phyloP scores from a whole-genome alignment of 64 coral and sea anemone species.

The Pocillopora verrucosa region DNA sequence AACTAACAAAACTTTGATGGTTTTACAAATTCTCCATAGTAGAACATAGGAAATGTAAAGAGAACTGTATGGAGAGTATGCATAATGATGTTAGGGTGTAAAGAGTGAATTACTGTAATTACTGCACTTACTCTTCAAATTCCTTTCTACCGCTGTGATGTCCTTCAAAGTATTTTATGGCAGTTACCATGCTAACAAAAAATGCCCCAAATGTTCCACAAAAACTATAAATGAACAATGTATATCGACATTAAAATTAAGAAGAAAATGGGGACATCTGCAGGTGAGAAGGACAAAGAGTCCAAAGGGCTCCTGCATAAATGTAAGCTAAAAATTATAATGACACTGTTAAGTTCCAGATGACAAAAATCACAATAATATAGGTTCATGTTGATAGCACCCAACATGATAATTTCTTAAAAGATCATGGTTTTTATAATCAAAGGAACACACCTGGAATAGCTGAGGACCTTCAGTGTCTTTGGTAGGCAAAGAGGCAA shows the following conservation, averaged over 20 bases:
- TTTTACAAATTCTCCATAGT: no score
- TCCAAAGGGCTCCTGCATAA: no score
- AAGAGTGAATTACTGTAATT: neutral
- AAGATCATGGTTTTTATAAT: neutral
- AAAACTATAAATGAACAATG: conserved; percentile 30
- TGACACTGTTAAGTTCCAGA: no score
- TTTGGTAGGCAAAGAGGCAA: conserved; percentile 94
- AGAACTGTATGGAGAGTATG: no score
- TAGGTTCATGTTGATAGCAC: no score
- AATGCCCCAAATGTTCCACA: conserved; percentile 73
- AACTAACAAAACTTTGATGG: no score
- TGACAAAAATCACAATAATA: no score
- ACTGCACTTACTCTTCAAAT: neutral
- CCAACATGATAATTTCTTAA: no score
- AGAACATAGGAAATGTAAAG: no score
- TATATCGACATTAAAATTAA: neutral
- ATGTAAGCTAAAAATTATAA: no score
- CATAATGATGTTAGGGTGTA: no score
- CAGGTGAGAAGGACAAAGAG: no score
- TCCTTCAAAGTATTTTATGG: conserved; percentile 44
- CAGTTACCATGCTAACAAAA: conserved; percentile 67
- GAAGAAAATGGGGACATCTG: neutral
- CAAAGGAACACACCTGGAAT: conserved; percentile 66
- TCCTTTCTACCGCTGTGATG: conserved; percentile 1
- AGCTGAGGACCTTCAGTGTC: conserved; percentile 80